A percentile compares a stretch with the other conserved stretches of the same genome.
These are phyloP conservation scores for Andinoacara biseriatus DNA, from an alignment of 2,113 vertebrate genomes.

Conservation along the genomic window DNA sequence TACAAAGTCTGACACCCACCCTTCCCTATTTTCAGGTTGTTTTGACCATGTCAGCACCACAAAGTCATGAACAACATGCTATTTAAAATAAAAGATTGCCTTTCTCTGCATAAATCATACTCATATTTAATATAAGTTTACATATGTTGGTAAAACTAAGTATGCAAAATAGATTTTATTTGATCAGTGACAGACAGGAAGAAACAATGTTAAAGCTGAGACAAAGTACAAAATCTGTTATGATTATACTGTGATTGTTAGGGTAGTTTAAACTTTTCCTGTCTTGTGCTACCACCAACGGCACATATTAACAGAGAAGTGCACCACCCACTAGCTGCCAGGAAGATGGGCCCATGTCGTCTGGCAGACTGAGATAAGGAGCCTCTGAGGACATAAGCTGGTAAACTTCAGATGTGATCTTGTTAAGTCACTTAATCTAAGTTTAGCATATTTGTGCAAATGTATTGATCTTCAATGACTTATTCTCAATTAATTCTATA, in stretches of 20 bases:
- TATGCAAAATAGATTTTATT: neutral
- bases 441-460: neutral
- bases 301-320: neutral
- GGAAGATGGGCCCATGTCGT: neutral
- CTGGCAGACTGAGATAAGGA: conserved; percentile 45
- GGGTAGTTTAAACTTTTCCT: conserved; percentile 20
- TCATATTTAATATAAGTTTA: neutral
- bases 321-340: conserved; percentile 6
- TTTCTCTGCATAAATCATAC: neutral
- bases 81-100: neutral
- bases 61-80: conserved; percentile 3
- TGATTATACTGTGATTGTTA: conserved; percentile 8
- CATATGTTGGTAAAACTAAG: neutral
- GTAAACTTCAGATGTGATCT: neutral
- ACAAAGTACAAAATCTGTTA: conserved; percentile 8
- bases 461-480: neutral
- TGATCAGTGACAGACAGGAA: conserved; percentile 15
- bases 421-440: neutral
- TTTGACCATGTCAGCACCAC: neutral
- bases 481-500: neutral
- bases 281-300: neutral
- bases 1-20: neutral
- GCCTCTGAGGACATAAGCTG: neutral
- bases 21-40: neutral
- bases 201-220: neutral